Base-by-base conservation (phyloP, 92 coral and sea anemone species). In the Scolanthus callimorphus region DNA sequence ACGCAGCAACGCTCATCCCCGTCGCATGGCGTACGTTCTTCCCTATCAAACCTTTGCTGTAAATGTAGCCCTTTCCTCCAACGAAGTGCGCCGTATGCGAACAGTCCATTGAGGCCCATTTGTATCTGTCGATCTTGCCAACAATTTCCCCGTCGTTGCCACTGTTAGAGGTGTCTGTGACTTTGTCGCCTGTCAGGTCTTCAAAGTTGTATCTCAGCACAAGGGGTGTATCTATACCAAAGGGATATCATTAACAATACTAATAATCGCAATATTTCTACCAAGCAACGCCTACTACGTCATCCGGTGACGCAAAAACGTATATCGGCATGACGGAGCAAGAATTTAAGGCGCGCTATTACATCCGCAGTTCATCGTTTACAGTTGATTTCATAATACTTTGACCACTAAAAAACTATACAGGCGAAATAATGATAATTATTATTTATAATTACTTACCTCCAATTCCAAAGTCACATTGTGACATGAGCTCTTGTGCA, bases 1-100 rank as follows among this genome's bases (percentile, higher is more conserved):
- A 85, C 25, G 68, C 72, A 4, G 82, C 69, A 37, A 85, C 70
- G 1, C 88, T 60, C 73, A 80, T 70, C 8, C 69, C 63, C 25
- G 73, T 51, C 3, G 53, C 55, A 17, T 66, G 64, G 13, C 52
- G 65, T 26, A 55, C 54, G 0, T 17, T 60, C 41, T 15, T 6
- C 15, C 41, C 41, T 6, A 6, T 6, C 8, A 34, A 15, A 34
- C 15, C 41, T 17, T 37, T 52, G 27, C 65, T 27, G 20, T 65
- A 41, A 10, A 79, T 50, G 55, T 65, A 31, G 9, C 80, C 86
- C 27, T 45, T 47, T 3, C 65, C 80, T 21, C 46, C 26, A 0
- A 25, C 43, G 27, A 85, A 26, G 37, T 75, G 63, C 3, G 68
- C 38, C 49, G 78, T 71, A 24, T 48, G 45, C 20, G 59, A 58